These are phyloP conservation scores for Malaclemys terrapin DNA, from an alignment of 2,113 vertebrate genomes.

Conservation along the genomic window DNA sequence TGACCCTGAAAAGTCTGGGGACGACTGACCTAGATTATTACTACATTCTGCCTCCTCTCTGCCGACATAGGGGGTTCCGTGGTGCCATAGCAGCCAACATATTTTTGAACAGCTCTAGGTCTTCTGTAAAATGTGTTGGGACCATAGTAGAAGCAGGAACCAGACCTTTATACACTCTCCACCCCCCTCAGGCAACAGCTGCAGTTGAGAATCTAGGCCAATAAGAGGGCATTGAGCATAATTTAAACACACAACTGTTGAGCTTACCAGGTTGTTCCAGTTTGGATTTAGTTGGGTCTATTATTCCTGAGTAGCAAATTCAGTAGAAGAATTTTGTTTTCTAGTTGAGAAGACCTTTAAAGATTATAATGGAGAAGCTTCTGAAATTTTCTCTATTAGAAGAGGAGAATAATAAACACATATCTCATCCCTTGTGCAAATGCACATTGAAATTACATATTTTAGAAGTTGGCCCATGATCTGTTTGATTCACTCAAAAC, in stretches of 20 bases:
- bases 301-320: background rate
- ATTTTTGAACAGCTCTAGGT: too few species aligned
- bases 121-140: too few species aligned
- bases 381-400: background rate
- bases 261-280: background rate
- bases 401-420: background rate
- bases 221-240: too few species aligned
- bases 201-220: background rate
- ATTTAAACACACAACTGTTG: background rate
- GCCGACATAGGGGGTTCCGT: too few species aligned
- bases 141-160: too few species aligned
- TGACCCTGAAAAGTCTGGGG: too few species aligned
- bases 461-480: background rate
- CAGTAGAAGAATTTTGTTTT: background rate
- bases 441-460: background rate
- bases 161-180: too few species aligned
- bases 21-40: too few species aligned
- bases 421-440: background rate
- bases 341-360: background rate
- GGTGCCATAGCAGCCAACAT: too few species aligned
- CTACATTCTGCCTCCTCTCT: too few species aligned
- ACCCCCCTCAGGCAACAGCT: too few species aligned
- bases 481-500: background rate
- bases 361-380: background rate
- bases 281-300: too few species aligned